Evolutionary conservation across 2,888 invertebrate genomes (phyloP).

Genomic region (Torymus texanus): DNA sequence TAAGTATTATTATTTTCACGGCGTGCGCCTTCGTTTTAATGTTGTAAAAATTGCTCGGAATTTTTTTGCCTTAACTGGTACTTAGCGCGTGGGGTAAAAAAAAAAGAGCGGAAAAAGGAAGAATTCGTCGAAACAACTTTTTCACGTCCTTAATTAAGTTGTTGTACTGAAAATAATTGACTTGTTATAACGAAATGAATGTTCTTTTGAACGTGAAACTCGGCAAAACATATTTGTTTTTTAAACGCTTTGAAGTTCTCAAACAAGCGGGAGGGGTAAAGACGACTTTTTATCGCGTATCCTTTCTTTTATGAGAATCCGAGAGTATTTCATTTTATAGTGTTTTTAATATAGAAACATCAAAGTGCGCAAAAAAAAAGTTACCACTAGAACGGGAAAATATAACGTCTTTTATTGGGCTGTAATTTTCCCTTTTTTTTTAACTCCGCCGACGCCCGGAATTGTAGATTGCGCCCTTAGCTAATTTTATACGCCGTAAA

Average conservation of each 20-base stretch:
- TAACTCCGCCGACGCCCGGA: not conserved
- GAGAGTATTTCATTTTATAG: slow-evolving; percentile 30
- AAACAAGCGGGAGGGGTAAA: not conserved
- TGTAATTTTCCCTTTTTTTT: slow-evolving; percentile 3
- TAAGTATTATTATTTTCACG: too few species aligned
- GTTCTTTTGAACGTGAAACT: not conserved
- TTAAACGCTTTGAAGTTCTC: not conserved
- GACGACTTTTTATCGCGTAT: slow-evolving; percentile 18
- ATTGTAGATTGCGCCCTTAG: not conserved
- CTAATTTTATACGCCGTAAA: slow-evolving; percentile 20
- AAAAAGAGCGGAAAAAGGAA: not conserved
- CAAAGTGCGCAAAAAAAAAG: slow-evolving; percentile 24
- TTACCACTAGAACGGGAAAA: slow-evolving; percentile 18
- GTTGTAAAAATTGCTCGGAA: too few species aligned
- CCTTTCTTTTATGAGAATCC: slow-evolving; percentile 36
- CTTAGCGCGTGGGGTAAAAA: too few species aligned
- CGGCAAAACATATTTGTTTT: not conserved
- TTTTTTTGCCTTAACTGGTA: too few species aligned
- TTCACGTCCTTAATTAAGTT: not conserved
- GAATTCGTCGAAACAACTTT: not conserved
- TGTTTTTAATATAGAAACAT: slow-evolving; percentile 41
- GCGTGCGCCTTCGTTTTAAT: too few species aligned
- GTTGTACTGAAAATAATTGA: not conserved
- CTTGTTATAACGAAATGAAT: not conserved
- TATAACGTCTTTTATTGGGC: slow-evolving; percentile 31